phyloP scores from a whole-genome alignment of 2,797 vertebrate genomes.

The Micromesistius poutassou region DNA sequence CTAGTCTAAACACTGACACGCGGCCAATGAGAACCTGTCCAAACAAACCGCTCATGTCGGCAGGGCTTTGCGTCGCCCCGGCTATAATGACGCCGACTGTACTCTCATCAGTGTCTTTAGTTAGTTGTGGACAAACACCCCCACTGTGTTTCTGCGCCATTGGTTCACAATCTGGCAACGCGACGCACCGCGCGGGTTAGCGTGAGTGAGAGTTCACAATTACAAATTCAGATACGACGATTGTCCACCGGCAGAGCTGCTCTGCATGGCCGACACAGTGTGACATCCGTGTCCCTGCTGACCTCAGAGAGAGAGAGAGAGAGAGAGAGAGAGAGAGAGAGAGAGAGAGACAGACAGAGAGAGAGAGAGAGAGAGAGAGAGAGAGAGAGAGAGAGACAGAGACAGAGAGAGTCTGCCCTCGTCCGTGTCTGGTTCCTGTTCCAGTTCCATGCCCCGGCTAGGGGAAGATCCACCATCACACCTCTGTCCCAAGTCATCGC shows the following conservation, averaged over 20 bases:
- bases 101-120: background rate
- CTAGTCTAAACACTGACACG: constrained; percentile 41
- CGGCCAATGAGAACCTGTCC: constrained; percentile 37
- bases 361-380: too few relatives aligned
- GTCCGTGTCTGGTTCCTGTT: too few relatives aligned
- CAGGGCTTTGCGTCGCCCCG: background rate
- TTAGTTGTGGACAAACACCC: background rate
- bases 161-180: background rate
- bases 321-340: background rate
- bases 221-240: background rate
- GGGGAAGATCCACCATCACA: too few relatives aligned
- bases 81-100: constrained; percentile 6
- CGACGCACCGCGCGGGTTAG: background rate
- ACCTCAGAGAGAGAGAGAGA: constrained; percentile 1
- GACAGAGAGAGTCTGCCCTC: too few relatives aligned
- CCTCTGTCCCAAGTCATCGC: too few relatives aligned
- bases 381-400: too few relatives aligned
- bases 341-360: too few relatives aligned
- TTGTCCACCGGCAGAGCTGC: background rate
- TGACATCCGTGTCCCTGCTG: background rate
- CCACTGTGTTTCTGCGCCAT: background rate
- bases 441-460: too few relatives aligned
- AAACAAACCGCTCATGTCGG: constrained; percentile 20
- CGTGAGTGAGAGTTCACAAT: background rate
- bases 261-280: background rate